Evolutionary conservation across 92 coral and sea anemone genomes (phyloP), one percentile per base, ranked within the genome.

Genomic region (Parazoanthus swiftii): DNA sequence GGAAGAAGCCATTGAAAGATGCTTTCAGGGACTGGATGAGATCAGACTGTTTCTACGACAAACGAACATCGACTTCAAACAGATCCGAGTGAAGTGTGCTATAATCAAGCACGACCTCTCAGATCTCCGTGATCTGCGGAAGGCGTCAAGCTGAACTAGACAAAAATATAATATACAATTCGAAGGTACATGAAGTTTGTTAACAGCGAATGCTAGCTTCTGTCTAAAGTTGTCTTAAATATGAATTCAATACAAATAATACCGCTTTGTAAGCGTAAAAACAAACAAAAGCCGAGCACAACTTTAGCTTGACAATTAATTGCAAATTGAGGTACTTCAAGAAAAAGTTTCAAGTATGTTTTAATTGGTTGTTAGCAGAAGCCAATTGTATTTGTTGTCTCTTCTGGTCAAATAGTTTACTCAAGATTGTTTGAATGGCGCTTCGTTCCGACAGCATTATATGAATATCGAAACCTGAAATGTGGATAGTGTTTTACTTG

Each of bases 51-150:
- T 70, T 70, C 35, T 83, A 16, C 74, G 33, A 83, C 86, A 68
- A 43, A 83, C 86, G 2, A 39, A 83, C 6, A 83, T 26, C 26
- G 86, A 83, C 70, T 83, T 83, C 77, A 83, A 83, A 26, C 86
- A 83, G 66, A 83, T 83, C 25, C 65, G 86, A 26, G 86, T 83
- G 15, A 83, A 83, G 43, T 83, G 86, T 83, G 76, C 86, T 20
- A 83, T 83, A 25, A 43, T 83, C 33, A 83, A 48, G 23, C 86
- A 68, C 59, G 86, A 83, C 65, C 77, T 83, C 1, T 83, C 86
- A 7, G 77, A 67, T n/a, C 86, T 83, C n/a, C 65, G 42, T 8
- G 63, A 68, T 25, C 74, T 83, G 70, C 25, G 70, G 58, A 83
- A 67, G 21, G 74, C 77, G 5, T 83, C 29, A 46, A 83, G 63